These are phyloP conservation scores for Agonum fuliginosum DNA, from an alignment of 2,888 invertebrate species.

Conservation along the genomic window DNA sequence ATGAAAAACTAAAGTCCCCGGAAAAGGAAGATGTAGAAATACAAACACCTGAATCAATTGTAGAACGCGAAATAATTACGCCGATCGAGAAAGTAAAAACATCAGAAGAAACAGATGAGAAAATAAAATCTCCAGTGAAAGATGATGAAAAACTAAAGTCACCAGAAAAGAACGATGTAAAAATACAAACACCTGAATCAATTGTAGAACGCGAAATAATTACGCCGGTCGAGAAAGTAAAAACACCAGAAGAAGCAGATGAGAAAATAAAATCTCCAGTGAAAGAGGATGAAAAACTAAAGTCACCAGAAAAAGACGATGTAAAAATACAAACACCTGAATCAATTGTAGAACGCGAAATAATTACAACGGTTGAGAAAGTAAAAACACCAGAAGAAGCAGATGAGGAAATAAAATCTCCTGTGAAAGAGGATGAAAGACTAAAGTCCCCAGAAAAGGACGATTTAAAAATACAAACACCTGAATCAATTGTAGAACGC, in stretches of 20 bases:
- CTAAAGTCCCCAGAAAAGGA: slow-evolving; percentile 30
- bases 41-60: slow-evolving; percentile 30
- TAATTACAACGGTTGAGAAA: slow-evolving; percentile 36
- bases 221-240: slow-evolving; percentile 2
- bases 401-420: slow-evolving; percentile 23
- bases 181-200: slow-evolving; percentile 38
- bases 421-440: slow-evolving; percentile 14
- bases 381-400: no score
- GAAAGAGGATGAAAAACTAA: no score
- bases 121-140: neutral
- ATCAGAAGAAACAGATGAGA: neutral
- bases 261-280: slow-evolving; percentile 10
- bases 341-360: slow-evolving; percentile 22
- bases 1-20: slow-evolving; percentile 14
- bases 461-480: no score
- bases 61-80: neutral
- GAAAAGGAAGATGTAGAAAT: slow-evolving; percentile 1
- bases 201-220: slow-evolving; percentile 14
- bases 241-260: neutral
- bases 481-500: no score
- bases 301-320: no score
- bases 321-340: slow-evolving; percentile 33
- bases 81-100: slow-evolving; percentile 13
- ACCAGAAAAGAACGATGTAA: slow-evolving; percentile 9
- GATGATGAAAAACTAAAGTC: slow-evolving; percentile 46